Percentiles rank a stretch among this genome's conserved stretches.
Evolutionary conservation across 2,888 invertebrate genomes (phyloP).

Genomic region (Aphodius sticticus): DNA sequence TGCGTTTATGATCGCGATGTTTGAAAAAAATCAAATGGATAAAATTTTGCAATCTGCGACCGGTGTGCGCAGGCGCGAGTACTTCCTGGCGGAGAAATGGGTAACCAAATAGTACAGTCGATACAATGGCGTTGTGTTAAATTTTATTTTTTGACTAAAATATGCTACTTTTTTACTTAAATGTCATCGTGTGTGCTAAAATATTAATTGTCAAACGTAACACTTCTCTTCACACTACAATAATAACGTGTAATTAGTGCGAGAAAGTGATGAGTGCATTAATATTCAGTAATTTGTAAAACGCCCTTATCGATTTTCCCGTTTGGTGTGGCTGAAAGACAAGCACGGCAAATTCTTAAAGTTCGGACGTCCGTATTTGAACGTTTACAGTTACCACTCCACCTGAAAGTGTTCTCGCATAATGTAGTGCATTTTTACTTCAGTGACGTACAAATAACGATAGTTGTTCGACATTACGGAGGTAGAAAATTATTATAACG

Average conservation of each 20-base stretch:
- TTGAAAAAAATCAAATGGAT: neutral
- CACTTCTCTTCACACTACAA: slow-evolving; percentile 16
- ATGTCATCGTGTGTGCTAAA: slow-evolving; percentile 35
- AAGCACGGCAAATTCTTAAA: slow-evolving; percentile 51
- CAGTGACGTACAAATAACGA: slow-evolving; percentile 8
- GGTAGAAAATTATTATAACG: slow-evolving; percentile 17
- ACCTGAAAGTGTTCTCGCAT: slow-evolving; percentile 46
- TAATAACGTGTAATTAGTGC: slow-evolving; percentile 28
- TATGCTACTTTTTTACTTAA: slow-evolving; percentile 36
- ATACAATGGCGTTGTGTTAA: slow-evolving; percentile 61
- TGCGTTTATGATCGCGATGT: slow-evolving; percentile 9
- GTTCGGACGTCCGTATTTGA: slow-evolving; percentile 35
- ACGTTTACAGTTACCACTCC: slow-evolving; percentile 38
- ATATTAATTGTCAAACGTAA: slow-evolving; percentile 16
- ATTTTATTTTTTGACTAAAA: slow-evolving; percentile 48
- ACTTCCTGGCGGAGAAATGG: slow-evolving; percentile 53
- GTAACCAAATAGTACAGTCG: slow-evolving; percentile 57
- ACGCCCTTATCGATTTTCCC: slow-evolving; percentile 62
- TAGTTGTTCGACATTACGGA: slow-evolving; percentile 18
- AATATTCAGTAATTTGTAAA: slow-evolving; percentile 46
- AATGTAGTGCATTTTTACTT: slow-evolving; percentile 23
- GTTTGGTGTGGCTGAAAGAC: slow-evolving; percentile 54
- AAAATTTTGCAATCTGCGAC: slow-evolving; percentile 7
- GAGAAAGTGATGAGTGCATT: slow-evolving; percentile 36
- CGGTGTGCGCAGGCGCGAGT: slow-evolving; percentile 47